Percentiles rank a stretch among this genome's conserved stretches.
Evolutionary conservation across 2,113 vertebrate species (phyloP).

Genomic region (Notothenia coriiceps): DNA sequence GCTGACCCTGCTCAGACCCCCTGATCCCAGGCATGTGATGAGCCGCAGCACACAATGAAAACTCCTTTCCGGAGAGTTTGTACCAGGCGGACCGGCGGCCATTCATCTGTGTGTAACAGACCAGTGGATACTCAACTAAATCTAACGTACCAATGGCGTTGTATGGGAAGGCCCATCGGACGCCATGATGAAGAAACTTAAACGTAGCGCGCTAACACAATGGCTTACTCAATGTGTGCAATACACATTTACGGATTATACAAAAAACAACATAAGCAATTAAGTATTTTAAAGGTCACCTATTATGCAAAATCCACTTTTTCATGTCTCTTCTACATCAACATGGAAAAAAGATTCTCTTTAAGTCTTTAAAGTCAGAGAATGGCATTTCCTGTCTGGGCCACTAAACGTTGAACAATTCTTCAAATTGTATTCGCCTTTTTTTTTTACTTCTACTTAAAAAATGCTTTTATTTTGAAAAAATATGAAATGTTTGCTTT

Average conservation of each 20-base stretch:
- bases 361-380: not conserved
- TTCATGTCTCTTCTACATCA: no score
- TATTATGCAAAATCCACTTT: no score
- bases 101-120: slow-evolving; percentile 14
- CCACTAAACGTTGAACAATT: not conserved
- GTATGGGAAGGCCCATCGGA: not conserved
- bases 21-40: slow-evolving; percentile 81
- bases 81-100: slow-evolving; percentile 38
- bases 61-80: slow-evolving; percentile 35
- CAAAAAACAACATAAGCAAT: not conserved
- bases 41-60: slow-evolving; percentile 55
- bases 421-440: no score
- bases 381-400: not conserved
- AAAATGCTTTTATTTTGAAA: not conserved
- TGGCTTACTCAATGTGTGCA: slow-evolving; percentile 3
- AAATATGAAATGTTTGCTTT: no score
- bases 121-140: slow-evolving; percentile 25
- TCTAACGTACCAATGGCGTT: slow-evolving; percentile 8
- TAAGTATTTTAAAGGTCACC: not conserved
- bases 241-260: not conserved
- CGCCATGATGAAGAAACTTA: not conserved
- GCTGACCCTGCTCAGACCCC: slow-evolving; percentile 54
- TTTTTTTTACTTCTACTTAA: no score
- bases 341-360: not conserved
- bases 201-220: not conserved